Evolutionary conservation across 2,888 invertebrate species (phyloP).

Genomic region (Glyphotaelius pellucidus): DNA sequence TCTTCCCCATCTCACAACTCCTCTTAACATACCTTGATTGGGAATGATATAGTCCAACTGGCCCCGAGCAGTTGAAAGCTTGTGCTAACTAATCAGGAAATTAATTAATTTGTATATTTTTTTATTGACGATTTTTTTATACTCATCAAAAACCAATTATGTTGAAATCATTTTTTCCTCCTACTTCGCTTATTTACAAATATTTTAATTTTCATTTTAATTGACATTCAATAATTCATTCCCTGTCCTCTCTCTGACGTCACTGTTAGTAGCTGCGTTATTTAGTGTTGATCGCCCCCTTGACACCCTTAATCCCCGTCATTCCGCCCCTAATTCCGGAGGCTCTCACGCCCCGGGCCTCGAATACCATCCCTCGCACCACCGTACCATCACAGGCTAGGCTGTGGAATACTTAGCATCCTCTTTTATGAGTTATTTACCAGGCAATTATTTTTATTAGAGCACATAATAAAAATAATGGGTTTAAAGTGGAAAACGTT

Average conservation of each 20-base stretch:
- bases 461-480: neutral
- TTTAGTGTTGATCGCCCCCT: neutral
- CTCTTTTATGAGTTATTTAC: neutral
- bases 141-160: neutral
- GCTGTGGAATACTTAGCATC: neutral
- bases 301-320: conserved; percentile 2
- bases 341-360: neutral
- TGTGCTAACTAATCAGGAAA: too few relatives aligned
- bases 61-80: too few relatives aligned
- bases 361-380: neutral
- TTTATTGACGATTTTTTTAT: neutral
- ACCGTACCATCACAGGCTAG: neutral
- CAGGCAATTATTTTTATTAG: neutral
- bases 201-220: neutral
- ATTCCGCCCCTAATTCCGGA: neutral
- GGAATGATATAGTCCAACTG: too few relatives aligned
- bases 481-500: neutral
- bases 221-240: neutral
- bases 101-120: too few relatives aligned
- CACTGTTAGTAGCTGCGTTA: neutral
- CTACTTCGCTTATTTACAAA: neutral
- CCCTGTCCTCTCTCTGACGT: neutral
- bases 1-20: too few relatives aligned
- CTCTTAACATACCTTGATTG: too few relatives aligned
- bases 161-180: neutral